These are phyloP conservation scores for Ornithorhynchus anatinus DNA, from an alignment of 2,113 vertebrate species.

Conservation along the genomic window DNA sequence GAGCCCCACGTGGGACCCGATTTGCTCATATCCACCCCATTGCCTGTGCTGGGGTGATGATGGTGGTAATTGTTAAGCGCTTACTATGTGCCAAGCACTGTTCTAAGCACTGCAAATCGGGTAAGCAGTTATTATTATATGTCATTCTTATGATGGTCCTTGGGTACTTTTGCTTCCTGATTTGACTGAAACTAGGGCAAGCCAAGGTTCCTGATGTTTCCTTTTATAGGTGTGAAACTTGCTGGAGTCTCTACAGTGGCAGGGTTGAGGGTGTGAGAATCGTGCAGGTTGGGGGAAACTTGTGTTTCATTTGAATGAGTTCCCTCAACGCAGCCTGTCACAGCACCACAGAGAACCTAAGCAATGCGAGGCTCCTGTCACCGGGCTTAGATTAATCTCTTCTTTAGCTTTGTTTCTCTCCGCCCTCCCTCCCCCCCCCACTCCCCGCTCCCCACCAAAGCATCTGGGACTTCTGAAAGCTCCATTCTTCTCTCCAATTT, in stretches of 20 bases:
- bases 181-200: constrained; percentile 5
- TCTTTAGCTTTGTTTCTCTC: constrained; percentile 53
- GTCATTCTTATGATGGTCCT: background rate
- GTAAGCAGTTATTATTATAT: background rate
- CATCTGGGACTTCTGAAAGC: background rate
- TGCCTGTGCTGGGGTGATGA: background rate
- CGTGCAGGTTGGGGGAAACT: background rate
- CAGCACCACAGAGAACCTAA: constrained; percentile 21
- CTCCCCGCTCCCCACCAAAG: background rate
- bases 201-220: background rate
- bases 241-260: constrained; percentile 33
- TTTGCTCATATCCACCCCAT: background rate
- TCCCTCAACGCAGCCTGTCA: background rate
- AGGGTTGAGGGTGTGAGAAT: background rate
- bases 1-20: too few relatives aligned
- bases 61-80: background rate
- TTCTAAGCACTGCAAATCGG: background rate
- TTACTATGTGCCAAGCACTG: background rate
- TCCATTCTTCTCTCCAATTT: constrained; percentile 48
- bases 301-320: background rate
- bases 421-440: constrained; percentile 17
- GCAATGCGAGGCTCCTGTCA: constrained; percentile 14
- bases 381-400: constrained; percentile 48
- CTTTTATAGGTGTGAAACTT: constrained; percentile 1
- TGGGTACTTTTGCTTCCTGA: background rate